A percentile compares a stretch with the other conserved stretches of the same genome.
Evolutionary conservation across 2,113 vertebrate species (phyloP).

Genomic region (Sylvietta virens): DNA sequence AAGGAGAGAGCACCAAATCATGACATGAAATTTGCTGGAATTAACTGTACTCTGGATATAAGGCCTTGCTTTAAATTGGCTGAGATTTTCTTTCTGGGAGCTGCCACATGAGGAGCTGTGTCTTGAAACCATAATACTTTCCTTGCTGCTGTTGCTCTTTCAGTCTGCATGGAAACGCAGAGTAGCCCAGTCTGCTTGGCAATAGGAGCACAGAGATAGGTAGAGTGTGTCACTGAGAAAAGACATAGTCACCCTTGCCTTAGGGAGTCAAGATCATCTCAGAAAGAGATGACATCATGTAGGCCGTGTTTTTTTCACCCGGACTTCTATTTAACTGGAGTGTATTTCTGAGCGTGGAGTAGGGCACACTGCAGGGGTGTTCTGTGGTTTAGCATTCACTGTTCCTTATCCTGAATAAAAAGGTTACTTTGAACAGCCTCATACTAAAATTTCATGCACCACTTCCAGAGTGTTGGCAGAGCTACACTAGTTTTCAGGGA

Average conservation of each 20-base stretch:
- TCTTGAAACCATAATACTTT: not conserved
- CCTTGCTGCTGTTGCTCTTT: not conserved
- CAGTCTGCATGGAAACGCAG: not conserved
- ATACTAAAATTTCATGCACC: constrained; percentile 47
- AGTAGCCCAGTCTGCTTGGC: not conserved
- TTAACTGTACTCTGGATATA: not conserved
- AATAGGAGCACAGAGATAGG: not conserved
- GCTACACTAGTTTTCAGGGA: not conserved
- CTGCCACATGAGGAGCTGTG: not conserved
- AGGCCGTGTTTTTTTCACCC: not conserved
- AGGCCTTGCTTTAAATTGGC: not conserved
- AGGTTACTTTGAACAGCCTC: constrained; percentile 18
- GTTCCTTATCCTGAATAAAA: constrained; percentile 41
- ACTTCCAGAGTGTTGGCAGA: constrained; percentile 20
- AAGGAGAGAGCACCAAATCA: not conserved
- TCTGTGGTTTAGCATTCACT: not conserved
- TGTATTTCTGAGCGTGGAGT: not conserved
- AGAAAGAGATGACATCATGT: constrained; percentile 5
- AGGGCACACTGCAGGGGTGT: not conserved
- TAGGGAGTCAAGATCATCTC: not conserved
- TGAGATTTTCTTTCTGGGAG: not conserved
- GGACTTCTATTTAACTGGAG: not conserved
- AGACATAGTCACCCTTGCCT: not conserved
- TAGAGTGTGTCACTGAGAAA: not conserved
- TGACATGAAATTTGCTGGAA: not conserved